Evolutionary conservation across 2,888 invertebrate species (phyloP), one percentile per base, ranked within the genome.

Genomic region (Hyposoter dolosus): DNA sequence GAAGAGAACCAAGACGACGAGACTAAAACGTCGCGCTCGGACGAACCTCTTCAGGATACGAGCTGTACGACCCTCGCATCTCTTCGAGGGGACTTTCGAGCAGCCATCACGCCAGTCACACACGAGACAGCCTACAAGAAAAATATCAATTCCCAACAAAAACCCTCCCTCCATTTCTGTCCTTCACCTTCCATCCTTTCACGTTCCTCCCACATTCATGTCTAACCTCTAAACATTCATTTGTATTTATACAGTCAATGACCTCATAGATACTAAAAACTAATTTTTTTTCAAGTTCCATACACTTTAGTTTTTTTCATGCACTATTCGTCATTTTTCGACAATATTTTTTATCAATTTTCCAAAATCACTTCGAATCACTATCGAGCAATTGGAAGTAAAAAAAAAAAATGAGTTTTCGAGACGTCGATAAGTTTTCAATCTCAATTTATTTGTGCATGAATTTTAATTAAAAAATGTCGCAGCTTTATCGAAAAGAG

Each of bases 11-110:
- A 85, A 56, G 69, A 71, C 74, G 74, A 79, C 56, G 83, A 82
- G 82, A 79, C 72, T 83, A 80, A 72, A 71, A 82, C 86, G 86
- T 86, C 74, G 83, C 84, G 86, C 84, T 86, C 84, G 82, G 82
- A 69, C 78, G 86, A 86, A 86, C 53, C 82, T 84, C 86, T 79
- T 83, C 86, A 53, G 86, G 69, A 86, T 84, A 82, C 84, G 78
- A 78, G 69, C 77, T 80, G 63, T 71, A 68, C 66, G 85, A 78
- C 77, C 81, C 78, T 75, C 72, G 60, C 68, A 72, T 76, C 71
- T 50, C 71, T 56, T 75, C 74, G 60, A 81, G 83, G 72, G 83
- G 83, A 86, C 63, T 65, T 79, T 72, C 35, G 43, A 66, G 45
- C 74, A 68, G 56, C 78, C 68, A 82, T 78, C 79, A 79, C 71